phyloP scores from a whole-genome alignment of 2,797 vertebrate genomes.

The Graptemys geographica region DNA sequence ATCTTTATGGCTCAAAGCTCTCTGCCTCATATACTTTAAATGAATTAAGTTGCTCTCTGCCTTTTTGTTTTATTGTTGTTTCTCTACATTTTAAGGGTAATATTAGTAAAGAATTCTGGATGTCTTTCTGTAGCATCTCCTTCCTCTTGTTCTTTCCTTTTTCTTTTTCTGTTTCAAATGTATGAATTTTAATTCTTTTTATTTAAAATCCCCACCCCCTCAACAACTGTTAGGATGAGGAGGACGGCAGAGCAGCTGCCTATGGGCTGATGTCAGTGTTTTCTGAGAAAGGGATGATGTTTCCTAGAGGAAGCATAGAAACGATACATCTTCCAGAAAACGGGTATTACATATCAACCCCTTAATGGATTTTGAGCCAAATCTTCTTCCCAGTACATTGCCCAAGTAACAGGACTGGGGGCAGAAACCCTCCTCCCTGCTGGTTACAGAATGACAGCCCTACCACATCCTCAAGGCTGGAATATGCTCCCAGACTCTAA shows the following conservation, averaged over 20 bases:
- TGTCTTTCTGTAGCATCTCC: background rate
- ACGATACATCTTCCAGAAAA: background rate
- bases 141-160: background rate
- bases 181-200: background rate
- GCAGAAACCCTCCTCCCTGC: background rate
- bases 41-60: slow-evolving; percentile 31
- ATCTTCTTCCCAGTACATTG: background rate
- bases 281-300: background rate
- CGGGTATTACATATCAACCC: background rate
- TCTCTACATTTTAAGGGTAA: slow-evolving; percentile 31
- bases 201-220: background rate
- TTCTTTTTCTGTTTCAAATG: background rate
- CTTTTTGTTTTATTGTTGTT: slow-evolving; percentile 49
- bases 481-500: background rate
- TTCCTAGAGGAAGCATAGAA: background rate
- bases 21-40: slow-evolving; percentile 4
- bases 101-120: slow-evolving; percentile 31
- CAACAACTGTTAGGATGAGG: background rate
- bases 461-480: background rate
- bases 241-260: background rate
- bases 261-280: background rate
- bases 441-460: background rate
- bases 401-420: background rate
- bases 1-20: slow-evolving; percentile 60
- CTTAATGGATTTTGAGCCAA: background rate